Conservation (phyloP, 1,140 invertebrate species). For the Listronotus bonariensis region DNA sequence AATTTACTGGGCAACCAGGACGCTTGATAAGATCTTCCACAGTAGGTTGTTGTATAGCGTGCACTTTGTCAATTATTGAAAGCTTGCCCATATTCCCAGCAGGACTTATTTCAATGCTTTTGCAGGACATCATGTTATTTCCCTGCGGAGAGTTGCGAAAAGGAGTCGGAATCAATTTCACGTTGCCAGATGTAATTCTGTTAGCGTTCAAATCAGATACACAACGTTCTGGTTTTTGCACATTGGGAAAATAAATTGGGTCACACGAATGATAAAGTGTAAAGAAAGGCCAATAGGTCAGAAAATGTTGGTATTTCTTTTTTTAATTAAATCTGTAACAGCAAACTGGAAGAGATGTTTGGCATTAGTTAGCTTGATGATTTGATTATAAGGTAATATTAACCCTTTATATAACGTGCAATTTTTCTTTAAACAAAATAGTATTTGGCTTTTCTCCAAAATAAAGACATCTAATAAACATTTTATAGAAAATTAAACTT, state of each 20-base stretch:
- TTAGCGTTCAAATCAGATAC: slow-evolving; percentile 29
- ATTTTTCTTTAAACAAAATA: no score
- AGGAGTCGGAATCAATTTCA: slow-evolving; percentile 37
- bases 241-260: slow-evolving; percentile 16
- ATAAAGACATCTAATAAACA: no score
- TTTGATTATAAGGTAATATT: no score
- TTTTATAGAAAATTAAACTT: no score
- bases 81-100: slow-evolving; percentile 32
- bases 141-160: slow-evolving; percentile 40
- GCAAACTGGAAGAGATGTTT: no score
- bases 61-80: slow-evolving; percentile 35
- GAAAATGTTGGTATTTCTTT: not conserved
- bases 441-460: no score
- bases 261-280: not conserved
- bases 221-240: slow-evolving; percentile 21
- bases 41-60: slow-evolving; percentile 10
- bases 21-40: slow-evolving; percentile 8
- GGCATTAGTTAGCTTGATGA: no score
- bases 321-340: no score
- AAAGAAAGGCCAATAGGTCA: slow-evolving; percentile 15
- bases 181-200: slow-evolving; percentile 31
- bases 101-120: slow-evolving; percentile 46
- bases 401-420: no score
- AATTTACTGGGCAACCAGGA: slow-evolving; percentile 6
- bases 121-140: slow-evolving; percentile 51